phyloP scores from a whole-genome alignment of 2,888 invertebrate genomes.

The Mechanitis messenoides region DNA sequence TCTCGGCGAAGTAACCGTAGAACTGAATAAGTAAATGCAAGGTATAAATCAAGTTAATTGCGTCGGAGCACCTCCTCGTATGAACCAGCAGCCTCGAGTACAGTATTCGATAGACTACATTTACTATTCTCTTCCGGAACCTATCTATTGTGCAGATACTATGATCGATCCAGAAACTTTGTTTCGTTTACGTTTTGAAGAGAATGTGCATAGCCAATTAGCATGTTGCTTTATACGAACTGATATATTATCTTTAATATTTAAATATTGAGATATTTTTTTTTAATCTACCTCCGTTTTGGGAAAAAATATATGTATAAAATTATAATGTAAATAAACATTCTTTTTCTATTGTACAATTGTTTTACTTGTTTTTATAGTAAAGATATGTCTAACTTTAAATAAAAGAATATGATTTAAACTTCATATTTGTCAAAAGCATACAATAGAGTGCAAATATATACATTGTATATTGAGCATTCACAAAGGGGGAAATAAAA shows the following conservation, averaged over 20 bases:
- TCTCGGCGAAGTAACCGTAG: conserved; percentile 61
- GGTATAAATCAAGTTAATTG: conserved; percentile 77
- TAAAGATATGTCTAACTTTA: too few species aligned
- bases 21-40: conserved; percentile 74
- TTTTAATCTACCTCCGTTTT: too few species aligned
- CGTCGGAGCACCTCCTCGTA: conserved; percentile 68
- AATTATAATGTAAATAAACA: too few species aligned
- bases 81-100: conserved; percentile 57
- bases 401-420: too few species aligned
- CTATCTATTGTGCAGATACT: conserved; percentile 39
- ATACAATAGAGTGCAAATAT: too few species aligned
- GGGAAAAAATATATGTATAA: too few species aligned
- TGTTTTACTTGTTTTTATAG: too few species aligned
- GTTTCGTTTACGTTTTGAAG: conserved; percentile 2
- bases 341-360: too few species aligned
- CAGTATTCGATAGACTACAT: conserved; percentile 55
- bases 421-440: too few species aligned
- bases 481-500: too few species aligned
- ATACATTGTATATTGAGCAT: too few species aligned
- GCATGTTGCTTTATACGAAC: neutral
- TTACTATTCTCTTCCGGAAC: conserved; percentile 45
- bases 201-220: conserved; percentile 2
- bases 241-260: neutral
- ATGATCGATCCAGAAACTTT: conserved; percentile 29
- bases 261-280: too few species aligned